Evolutionary conservation across 2,797 vertebrate species (phyloP).

Genomic region (Apodemus agrarius): DNA sequence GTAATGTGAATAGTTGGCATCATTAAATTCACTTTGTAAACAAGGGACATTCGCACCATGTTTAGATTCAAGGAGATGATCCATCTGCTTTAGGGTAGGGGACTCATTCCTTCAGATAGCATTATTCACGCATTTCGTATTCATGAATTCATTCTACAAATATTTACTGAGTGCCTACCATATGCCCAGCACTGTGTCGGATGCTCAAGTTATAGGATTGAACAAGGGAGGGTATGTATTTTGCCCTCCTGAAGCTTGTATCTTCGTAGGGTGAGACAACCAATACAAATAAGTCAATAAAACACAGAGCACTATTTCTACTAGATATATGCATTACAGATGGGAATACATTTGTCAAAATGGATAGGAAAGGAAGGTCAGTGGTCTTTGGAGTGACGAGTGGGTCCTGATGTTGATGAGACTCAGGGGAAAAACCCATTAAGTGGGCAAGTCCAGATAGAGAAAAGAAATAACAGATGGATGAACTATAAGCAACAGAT

Average conservation of each 20-base stretch:
- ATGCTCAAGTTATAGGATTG: constrained; percentile 27
- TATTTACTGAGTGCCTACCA: constrained; percentile 73
- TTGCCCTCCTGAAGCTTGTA: background rate
- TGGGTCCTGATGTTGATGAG: background rate
- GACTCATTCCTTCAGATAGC: constrained; percentile 60
- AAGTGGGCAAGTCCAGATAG: background rate
- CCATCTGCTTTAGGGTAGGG: constrained; percentile 64
- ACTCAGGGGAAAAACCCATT: background rate
- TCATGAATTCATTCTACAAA: constrained; percentile 72
- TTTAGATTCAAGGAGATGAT: constrained; percentile 65
- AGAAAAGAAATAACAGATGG: background rate
- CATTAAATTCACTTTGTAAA: constrained; percentile 65
- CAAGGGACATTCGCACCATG: constrained; percentile 50
- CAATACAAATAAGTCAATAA: constrained; percentile 39
- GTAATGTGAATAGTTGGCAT: constrained; percentile 51
- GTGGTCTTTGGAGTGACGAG: background rate
- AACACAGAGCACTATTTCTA: background rate
- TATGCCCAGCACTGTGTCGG: constrained; percentile 59
- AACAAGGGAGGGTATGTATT: constrained; percentile 31
- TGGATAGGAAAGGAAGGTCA: background rate
- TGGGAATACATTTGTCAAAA: background rate
- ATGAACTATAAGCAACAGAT: background rate
- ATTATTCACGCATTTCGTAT: constrained; percentile 62
- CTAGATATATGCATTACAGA: background rate
- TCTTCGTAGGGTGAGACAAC: background rate